Percentiles rank a stretch among this genome's conserved stretches.
Conservation (phyloP, 2,113 vertebrate genomes). For the Orthonyx spaldingii region DNA sequence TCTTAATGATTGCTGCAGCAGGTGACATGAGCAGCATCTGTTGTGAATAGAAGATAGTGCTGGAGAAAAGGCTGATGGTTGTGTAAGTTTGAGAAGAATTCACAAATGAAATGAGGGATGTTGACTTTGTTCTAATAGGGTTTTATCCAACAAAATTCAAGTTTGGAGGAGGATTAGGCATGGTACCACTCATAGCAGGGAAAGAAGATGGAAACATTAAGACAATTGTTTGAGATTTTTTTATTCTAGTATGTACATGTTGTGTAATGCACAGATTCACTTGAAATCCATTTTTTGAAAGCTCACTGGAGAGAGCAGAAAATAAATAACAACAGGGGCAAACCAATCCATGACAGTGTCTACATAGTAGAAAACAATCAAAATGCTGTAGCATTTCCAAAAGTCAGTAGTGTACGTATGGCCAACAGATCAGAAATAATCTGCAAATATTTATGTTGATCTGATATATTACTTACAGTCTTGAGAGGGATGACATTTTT, state of each 20-base stretch:
- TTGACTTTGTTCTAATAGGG: neutral
- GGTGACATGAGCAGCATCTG: neutral
- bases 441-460: neutral
- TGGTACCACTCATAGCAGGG: neutral
- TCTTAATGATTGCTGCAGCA: neutral
- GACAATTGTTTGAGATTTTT: accelerated
- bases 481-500: neutral
- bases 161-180: neutral
- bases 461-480: neutral
- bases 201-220: neutral
- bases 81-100: neutral
- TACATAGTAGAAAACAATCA: neutral
- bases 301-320: neutral
- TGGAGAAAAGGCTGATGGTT: neutral
- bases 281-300: neutral
- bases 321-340: neutral
- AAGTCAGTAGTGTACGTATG: neutral
- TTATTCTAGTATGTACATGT: neutral
- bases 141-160: neutral
- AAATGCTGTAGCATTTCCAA: neutral
- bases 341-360: neutral
- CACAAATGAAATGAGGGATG: neutral
- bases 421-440: neutral
- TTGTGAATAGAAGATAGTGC: neutral
- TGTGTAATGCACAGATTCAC: neutral